phyloP scores from a whole-genome alignment of 2,113 vertebrate species.

The Sapayoa aenigma region DNA sequence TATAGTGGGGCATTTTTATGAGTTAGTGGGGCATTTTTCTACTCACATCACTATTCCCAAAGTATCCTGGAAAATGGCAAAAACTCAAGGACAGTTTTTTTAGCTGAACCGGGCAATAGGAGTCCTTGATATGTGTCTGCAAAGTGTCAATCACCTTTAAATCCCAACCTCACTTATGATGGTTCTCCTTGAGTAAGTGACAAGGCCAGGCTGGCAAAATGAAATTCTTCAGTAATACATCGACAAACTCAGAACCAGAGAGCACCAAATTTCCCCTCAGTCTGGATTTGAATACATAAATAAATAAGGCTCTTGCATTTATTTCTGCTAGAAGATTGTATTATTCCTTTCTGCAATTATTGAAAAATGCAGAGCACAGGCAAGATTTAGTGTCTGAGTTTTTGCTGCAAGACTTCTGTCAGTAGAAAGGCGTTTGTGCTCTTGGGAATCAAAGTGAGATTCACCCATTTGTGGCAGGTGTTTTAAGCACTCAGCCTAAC shows the following conservation, averaged over 20 bases:
- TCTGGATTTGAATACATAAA: slow-evolving; percentile 23
- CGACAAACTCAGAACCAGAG: not conserved
- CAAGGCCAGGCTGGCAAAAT: slow-evolving; percentile 13
- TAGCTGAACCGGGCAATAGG: not conserved
- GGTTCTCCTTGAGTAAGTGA: slow-evolving; percentile 22
- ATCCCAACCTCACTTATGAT: not conserved
- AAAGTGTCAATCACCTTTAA: slow-evolving; percentile 7
- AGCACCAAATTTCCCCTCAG: slow-evolving; percentile 6
- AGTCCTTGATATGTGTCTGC: not conserved
- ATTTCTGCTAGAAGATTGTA: not conserved
- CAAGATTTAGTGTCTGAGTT: slow-evolving; percentile 17
- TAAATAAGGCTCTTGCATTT: not conserved
- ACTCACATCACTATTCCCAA: not conserved
- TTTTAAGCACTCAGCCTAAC: slow-evolving; percentile 44
- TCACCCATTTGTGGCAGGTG: slow-evolving; percentile 62
- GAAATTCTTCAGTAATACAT: slow-evolving; percentile 11
- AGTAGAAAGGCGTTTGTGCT: slow-evolving; percentile 39
- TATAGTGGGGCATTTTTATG: not conserved
- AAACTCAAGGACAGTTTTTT: not conserved
- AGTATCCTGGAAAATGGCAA: not conserved
- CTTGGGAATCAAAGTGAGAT: slow-evolving; percentile 58
- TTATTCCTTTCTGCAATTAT: slow-evolving; percentile 19
- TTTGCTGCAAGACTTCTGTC: slow-evolving; percentile 20
- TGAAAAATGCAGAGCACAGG: slow-evolving; percentile 1
- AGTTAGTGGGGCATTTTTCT: not conserved